phyloP scores from a whole-genome alignment of 2,797 vertebrate species.

The Halcyon chelicuti region DNA sequence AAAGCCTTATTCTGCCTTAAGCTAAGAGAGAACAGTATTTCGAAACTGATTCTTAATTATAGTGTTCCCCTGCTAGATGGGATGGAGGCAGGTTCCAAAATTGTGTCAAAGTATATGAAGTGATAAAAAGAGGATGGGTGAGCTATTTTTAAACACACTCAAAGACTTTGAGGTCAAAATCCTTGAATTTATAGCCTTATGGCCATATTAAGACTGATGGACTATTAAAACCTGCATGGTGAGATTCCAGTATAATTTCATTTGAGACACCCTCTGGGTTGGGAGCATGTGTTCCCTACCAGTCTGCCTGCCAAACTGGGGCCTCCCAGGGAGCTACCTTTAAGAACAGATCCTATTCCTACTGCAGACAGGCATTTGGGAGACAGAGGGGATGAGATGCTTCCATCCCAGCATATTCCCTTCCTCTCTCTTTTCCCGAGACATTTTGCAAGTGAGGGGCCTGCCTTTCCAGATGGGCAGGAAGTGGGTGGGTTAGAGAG shows the following conservation, averaged over 20 bases:
- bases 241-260: background rate
- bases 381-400: background rate
- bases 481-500: background rate
- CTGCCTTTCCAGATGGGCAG: slow-evolving; percentile 27
- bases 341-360: background rate
- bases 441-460: background rate
- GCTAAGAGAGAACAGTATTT: slow-evolving; percentile 42
- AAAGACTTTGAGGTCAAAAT: slow-evolving; percentile 56
- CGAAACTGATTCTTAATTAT: slow-evolving; percentile 58
- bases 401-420: background rate
- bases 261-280: background rate
- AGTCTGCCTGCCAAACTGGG: background rate
- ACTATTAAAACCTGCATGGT: background rate
- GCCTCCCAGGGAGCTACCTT: background rate
- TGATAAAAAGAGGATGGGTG: slow-evolving; percentile 34
- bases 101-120: slow-evolving; percentile 28
- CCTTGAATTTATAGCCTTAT: slow-evolving; percentile 49
- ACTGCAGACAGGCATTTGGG: background rate
- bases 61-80: slow-evolving; percentile 48
- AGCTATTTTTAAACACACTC: slow-evolving; percentile 52
- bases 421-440: background rate
- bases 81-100: slow-evolving; percentile 5
- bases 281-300: background rate
- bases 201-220: background rate
- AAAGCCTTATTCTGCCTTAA: slow-evolving; percentile 48